Base-by-base conservation (phyloP, 64 coral and sea anemone genomes). In the Dendronephthya gigantea region DNA sequence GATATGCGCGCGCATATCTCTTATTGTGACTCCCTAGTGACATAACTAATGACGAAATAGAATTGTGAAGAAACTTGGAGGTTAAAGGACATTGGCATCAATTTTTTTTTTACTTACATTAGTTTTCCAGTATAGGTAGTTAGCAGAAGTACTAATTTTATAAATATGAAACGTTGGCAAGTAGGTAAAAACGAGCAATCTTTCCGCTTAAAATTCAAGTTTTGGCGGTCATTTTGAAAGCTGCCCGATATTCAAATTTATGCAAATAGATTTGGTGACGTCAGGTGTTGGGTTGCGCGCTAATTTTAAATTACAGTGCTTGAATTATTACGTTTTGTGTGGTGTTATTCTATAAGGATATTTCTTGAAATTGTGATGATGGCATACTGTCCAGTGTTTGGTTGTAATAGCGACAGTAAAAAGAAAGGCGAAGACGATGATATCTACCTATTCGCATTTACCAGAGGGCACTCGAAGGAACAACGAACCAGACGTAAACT, bases 381-480 rank as follows among this genome's bases (percentile, higher is more conserved):
- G n/a, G 72, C 72, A 34, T 56, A 85, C 31, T 58, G 83, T 85
- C 83, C 83, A 51, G 83, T 85, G 15, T 85, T 51, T 36, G 11
- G 82, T 13, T 83, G 82, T 36, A 83, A 45, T 13, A 83, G 82
- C 82, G 40, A 83, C 25, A 83, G 82, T 50, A 45, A 47, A 83
- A 83, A 83, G 48, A 50, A 83, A 83, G 0, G 36, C 31, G 2
- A 9, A 50, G 22, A 23, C 14, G 39, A 48, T 25, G 35, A 58
- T 85, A 51, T 85, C 31, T 50, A 48, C 50, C 48, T 56, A 51
- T 85, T 51, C 48, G 45, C 47, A 85, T 85, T 56, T 55, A 19
- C 33, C 50, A 85, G n/a, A 34, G 83, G 4, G 50, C 48, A 48
- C 13, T 48, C 49, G 83, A 85, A 85, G 43, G 31, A 55, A 48